Evolutionary conservation across 2,113 vertebrate species (phyloP), one percentile per base, ranked within the genome.

Genomic region (Neodon shergylaensis): DNA sequence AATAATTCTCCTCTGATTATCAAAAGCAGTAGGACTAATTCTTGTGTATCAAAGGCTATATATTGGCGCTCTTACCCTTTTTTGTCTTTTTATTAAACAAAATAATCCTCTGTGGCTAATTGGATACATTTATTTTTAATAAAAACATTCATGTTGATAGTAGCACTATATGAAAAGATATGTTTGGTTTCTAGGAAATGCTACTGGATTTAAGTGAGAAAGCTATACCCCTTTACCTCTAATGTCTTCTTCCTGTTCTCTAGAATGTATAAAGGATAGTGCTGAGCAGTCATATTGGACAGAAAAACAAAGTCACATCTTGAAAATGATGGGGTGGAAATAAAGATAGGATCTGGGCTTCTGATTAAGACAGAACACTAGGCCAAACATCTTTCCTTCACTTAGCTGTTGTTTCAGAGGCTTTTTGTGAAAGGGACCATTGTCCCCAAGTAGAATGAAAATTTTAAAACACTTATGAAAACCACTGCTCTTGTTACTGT

Each of bases 1-100:
- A 83, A 96, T 65, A 92, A 97, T 54, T 84, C 33, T 84, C 12
- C 61, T 68, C 65, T 68, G 58, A 93, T 88, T 95, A 88, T 72
- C 84, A 76, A 88, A 94, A 58, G 24, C 86, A 91, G 81, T 6
- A n/a, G 44, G 85, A 61, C 63, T 95, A 86, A 89, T 86, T 96
- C 49, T 76, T 79, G 44, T 21, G 9, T 81, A 76, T 14, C n/a
- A 78, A 58, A 88, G 52, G 26, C 68, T 78, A 89, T 36, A 92
- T 68, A 92, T 8, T 83, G 66, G 82, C 61, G 10, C 26, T 28
- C 26, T 85, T 77, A 92, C 22, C 2, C 3, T 39, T 63, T 93
- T 11, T 74, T 49, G n/a, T 0, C 16, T 78, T 83, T 83, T 52
- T 92, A 28, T 88, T 72, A 68, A 78, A 54, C 58, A 83, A 96